A percentile compares a stretch with the other conserved stretches of the same genome.
Conservation (phyloP, 2,888 invertebrate genomes). For the Brassicogethes aeneus region DNA sequence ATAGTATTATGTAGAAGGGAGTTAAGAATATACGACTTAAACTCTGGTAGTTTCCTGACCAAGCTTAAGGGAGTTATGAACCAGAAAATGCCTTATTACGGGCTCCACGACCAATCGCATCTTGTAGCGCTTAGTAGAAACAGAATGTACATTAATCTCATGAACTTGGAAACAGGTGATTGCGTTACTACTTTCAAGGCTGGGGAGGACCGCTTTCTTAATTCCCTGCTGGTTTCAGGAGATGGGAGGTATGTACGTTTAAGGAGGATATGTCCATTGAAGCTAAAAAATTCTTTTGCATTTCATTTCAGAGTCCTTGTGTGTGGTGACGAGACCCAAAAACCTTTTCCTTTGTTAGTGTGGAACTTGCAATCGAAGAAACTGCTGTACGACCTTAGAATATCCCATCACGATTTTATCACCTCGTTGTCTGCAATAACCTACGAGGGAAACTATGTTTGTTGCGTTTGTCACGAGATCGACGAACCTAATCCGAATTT, state of each 20-base stretch:
- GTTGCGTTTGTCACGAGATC: constrained; percentile 59
- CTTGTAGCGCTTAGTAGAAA: constrained; percentile 76
- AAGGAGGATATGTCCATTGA: too few relatives aligned
- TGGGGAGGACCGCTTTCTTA: constrained; percentile 83
- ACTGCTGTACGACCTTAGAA: constrained; percentile 76
- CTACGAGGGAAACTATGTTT: constrained; percentile 71
- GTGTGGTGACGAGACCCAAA: constrained; percentile 88
- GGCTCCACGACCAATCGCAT: constrained; percentile 70
- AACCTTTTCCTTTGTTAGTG: constrained; percentile 81
- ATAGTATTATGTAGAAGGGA: constrained; percentile 77
- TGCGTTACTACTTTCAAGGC: constrained; percentile 82
- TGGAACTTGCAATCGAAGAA: constrained; percentile 82
- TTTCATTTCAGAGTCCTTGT: constrained; percentile 58
- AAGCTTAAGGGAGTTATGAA: constrained; percentile 83
- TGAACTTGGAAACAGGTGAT: constrained; percentile 74
- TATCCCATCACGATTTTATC: constrained; percentile 82
- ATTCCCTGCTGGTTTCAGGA: constrained; percentile 77
- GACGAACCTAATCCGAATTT: constrained; percentile 78
- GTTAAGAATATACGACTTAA: constrained; percentile 69
- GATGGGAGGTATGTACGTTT: constrained; percentile 62
- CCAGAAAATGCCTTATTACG: constrained; percentile 87
- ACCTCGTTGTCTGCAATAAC: constrained; percentile 79
- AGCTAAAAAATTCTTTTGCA: background rate
- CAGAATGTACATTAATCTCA: constrained; percentile 82
- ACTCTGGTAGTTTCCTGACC: constrained; percentile 62